phyloP scores from a whole-genome alignment of 2,113 vertebrate genomes.

The Pterocles orientalis region DNA sequence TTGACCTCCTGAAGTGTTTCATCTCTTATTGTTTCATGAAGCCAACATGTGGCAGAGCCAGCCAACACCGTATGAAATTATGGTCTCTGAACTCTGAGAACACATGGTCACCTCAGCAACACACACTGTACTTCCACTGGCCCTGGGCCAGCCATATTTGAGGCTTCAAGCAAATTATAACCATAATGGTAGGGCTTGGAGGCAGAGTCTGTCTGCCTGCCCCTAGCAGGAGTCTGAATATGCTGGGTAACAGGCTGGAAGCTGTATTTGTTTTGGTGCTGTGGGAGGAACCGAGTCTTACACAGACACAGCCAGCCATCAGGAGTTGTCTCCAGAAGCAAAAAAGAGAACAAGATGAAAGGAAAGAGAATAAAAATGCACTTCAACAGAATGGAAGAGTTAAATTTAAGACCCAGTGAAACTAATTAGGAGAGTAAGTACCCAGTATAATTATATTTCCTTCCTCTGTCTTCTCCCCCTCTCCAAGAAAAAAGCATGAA shows the following conservation, averaged over 20 bases:
- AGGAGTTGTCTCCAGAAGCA: neutral
- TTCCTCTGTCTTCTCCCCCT: neutral
- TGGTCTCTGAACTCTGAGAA: neutral
- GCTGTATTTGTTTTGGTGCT: neutral
- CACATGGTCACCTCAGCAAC: neutral
- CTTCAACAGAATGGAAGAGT: neutral
- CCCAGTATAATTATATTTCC: neutral
- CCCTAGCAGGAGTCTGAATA: neutral
- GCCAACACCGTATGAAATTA: neutral
- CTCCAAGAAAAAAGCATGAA: neutral
- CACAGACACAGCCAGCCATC: neutral
- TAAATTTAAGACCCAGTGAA: conserved; percentile 20
- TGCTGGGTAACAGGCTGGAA: neutral
- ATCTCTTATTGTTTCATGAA: neutral
- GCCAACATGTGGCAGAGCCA: neutral
- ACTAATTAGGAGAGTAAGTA: neutral
- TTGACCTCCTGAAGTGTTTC: neutral
- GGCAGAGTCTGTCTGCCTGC: neutral
- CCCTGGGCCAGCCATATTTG: neutral
- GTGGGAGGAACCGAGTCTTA: neutral
- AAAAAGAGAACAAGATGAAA: neutral
- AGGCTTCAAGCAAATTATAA: neutral
- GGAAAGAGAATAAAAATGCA: neutral
- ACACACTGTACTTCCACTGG: neutral
- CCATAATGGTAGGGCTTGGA: neutral